Evolutionary conservation across 1,140 invertebrate species (phyloP).

Genomic region (Lepidurus couesii): DNA sequence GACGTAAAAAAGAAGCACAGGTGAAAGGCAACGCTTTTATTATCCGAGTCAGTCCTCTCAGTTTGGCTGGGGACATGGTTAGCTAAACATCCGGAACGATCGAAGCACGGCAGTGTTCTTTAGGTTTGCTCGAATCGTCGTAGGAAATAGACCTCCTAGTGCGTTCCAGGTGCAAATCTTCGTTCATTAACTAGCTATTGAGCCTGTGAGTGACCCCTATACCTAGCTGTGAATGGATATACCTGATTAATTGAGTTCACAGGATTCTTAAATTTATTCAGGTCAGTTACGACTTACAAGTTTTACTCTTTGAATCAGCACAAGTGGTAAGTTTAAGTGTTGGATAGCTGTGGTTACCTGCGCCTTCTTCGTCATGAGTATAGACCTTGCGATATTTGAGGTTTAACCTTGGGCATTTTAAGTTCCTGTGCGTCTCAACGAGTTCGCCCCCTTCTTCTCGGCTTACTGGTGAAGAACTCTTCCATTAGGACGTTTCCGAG

Average conservation of each 20-base stretch:
- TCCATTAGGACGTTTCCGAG: neutral
- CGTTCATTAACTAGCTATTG: too few relatives aligned
- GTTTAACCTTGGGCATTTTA: neutral
- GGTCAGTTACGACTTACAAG: too few relatives aligned
- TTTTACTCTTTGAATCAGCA: too few relatives aligned
- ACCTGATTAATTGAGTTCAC: too few relatives aligned
- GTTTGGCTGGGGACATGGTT: neutral
- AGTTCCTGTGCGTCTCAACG: neutral
- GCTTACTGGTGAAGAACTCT: neutral
- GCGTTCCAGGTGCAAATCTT: neutral
- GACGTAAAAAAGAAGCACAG: neutral
- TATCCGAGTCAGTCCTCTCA: neutral
- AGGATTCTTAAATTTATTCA: too few relatives aligned
- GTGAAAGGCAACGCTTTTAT: neutral
- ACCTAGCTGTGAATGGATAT: too few relatives aligned
- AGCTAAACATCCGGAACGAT: constrained; percentile 4
- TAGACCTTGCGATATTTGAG: neutral
- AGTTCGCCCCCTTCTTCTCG: neutral
- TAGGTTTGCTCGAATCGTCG: neutral
- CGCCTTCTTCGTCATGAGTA: neutral
- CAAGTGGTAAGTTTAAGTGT: neutral
- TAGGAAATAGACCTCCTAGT: constrained; percentile 9
- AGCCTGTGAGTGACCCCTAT: too few relatives aligned
- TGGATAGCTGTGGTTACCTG: neutral
- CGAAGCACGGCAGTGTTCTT: neutral